phyloP scores from a whole-genome alignment of 1,140 invertebrate genomes.

The Macrobrachium nipponense region DNA sequence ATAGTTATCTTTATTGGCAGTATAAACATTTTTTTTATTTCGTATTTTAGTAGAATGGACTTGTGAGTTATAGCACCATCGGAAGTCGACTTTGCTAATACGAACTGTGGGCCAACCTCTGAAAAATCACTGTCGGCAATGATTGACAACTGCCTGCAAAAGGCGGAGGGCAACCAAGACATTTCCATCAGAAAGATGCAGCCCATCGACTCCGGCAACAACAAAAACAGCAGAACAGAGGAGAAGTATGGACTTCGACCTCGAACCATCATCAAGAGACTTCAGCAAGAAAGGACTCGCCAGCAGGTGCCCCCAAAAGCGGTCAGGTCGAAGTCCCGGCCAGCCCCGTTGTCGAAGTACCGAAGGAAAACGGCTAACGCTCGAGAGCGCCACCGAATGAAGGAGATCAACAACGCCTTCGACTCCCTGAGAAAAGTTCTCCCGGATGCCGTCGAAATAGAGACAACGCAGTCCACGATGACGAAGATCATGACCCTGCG shows the following conservation, averaged over 20 bases:
- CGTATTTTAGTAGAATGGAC: too few relatives aligned
- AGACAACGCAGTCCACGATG: conserved; percentile 26
- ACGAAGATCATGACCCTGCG: conserved; percentile 56
- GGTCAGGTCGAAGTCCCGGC: conserved; percentile 27
- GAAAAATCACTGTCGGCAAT: too few relatives aligned
- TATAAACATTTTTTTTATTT: too few relatives aligned
- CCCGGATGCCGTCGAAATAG: conserved; percentile 68
- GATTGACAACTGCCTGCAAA: too few relatives aligned
- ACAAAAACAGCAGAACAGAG: not conserved
- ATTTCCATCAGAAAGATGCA: too few relatives aligned
- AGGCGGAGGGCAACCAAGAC: too few relatives aligned
- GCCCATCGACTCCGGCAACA: not conserved
- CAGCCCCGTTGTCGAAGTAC: conserved; percentile 75
- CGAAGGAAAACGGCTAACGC: conserved; percentile 89
- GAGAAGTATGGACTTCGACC: conserved; percentile 71
- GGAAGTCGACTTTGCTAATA: too few relatives aligned
- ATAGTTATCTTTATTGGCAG: too few relatives aligned
- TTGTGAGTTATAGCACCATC: too few relatives aligned
- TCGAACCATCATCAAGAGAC: conserved; percentile 70
- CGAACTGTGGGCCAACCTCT: too few relatives aligned
- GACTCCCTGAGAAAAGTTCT: conserved; percentile 66
- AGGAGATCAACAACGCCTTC: conserved; percentile 89
- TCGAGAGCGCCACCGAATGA: conserved; percentile 84
- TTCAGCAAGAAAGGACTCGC: conserved; percentile 67
- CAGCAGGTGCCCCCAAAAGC: conserved; percentile 6